phyloP scores from a whole-genome alignment of 2,888 invertebrate genomes.

The Nezara viridula region DNA sequence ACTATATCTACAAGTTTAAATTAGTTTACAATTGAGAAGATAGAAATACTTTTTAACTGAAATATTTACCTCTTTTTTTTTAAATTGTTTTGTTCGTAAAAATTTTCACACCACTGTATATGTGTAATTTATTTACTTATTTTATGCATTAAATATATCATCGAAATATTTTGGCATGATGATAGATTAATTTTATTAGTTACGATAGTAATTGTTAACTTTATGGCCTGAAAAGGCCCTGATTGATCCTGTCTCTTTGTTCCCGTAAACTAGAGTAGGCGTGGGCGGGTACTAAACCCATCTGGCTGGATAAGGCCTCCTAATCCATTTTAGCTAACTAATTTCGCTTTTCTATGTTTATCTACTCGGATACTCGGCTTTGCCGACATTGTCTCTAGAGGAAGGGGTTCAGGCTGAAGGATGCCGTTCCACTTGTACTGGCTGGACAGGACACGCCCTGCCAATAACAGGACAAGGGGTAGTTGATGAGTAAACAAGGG shows the following conservation, averaged over 20 bases:
- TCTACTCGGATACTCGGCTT: neutral
- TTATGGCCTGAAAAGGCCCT: neutral
- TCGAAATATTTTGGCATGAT: no score
- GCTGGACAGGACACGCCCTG: no score
- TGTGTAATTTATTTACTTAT: no score
- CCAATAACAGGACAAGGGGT: neutral
- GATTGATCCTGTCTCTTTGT: neutral
- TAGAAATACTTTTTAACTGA: no score
- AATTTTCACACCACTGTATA: no score
- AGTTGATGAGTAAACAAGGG: slow-evolving; percentile 11
- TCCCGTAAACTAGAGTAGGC: neutral
- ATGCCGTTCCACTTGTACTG: neutral
- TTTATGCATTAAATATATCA: no score
- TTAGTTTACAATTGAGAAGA: no score
- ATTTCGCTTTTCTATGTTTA: neutral
- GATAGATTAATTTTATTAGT: no score
- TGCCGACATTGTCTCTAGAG: neutral
- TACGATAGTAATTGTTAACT: neutral
- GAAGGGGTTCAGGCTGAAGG: neutral
- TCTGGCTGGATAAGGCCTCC: neutral
- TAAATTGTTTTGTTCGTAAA: no score
- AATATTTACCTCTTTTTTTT: no score
- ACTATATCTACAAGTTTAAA: no score
- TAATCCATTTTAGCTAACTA: neutral
- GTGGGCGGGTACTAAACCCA: neutral